Evolutionary conservation across 2,888 invertebrate species (phyloP).

Genomic region (Pollenia amentaria): DNA sequence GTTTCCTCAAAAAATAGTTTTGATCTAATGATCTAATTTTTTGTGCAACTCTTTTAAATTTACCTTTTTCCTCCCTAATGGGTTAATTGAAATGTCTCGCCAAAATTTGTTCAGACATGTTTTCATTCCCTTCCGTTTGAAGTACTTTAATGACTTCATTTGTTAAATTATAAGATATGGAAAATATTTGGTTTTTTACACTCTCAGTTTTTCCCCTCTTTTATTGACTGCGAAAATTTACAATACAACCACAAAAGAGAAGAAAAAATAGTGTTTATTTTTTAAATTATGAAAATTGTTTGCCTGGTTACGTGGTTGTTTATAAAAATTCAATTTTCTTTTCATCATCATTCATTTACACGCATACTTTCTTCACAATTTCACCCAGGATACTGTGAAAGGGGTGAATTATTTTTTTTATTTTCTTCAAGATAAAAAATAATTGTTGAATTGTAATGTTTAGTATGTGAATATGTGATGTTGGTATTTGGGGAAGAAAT

Average conservation of each 20-base stretch:
- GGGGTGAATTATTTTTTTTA: constrained; percentile 53
- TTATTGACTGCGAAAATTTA: constrained; percentile 66
- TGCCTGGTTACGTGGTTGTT: constrained; percentile 50
- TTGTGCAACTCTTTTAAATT: constrained; percentile 26
- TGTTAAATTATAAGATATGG: constrained; percentile 64
- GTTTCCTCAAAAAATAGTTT: too few relatives aligned
- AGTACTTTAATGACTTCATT: constrained; percentile 70
- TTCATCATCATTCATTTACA: constrained; percentile 52
- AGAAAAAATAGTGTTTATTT: background rate
- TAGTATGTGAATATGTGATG: background rate
- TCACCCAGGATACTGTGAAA: constrained; percentile 31
- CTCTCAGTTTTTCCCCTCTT: background rate
- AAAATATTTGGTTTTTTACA: constrained; percentile 37
- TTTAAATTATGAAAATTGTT: constrained; percentile 43
- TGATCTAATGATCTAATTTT: too few relatives aligned
- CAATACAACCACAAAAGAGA: constrained; percentile 35
- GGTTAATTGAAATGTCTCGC: constrained; percentile 37
- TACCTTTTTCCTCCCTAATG: background rate
- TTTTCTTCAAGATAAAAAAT: constrained; percentile 57
- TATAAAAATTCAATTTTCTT: constrained; percentile 73
- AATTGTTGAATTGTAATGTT: constrained; percentile 60
- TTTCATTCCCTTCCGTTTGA: constrained; percentile 34
- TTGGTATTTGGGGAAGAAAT: background rate
- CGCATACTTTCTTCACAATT: background rate
- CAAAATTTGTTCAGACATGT: constrained; percentile 36